These are phyloP conservation scores for Volucella inanis DNA, from an alignment of 2,888 invertebrate genomes.

Conservation along the genomic window DNA sequence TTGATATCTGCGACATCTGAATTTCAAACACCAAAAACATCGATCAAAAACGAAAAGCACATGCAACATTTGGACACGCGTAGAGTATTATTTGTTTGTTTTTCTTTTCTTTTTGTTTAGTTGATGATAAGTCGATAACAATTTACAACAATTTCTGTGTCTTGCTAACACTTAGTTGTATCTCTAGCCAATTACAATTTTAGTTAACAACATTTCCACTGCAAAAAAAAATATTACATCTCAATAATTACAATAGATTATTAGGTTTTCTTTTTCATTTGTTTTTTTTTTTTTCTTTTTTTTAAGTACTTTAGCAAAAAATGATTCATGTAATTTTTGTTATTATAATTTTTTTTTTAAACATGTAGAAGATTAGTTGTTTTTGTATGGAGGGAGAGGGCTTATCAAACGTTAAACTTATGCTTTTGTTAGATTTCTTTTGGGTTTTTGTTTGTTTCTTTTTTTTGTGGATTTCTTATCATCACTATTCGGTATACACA, in stretches of 20 bases:
- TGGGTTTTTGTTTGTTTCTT: slow-evolving; percentile 25
- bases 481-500: slow-evolving; percentile 52
- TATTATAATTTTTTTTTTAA: slow-evolving; percentile 16
- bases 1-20: slow-evolving; percentile 28
- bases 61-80: slow-evolving; percentile 42
- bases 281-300: background rate
- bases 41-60: slow-evolving; percentile 31
- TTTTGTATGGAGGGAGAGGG: slow-evolving; percentile 23
- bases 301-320: slow-evolving; percentile 16
- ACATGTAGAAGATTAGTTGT: background rate
- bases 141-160: background rate
- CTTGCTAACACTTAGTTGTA: too few species aligned
- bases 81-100: background rate
- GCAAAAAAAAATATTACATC: too few species aligned
- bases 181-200: background rate
- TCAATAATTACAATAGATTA: background rate
- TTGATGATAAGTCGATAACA: slow-evolving; percentile 1
- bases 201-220: too few species aligned
- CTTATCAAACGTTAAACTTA: slow-evolving; percentile 14
- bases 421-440: slow-evolving; percentile 38
- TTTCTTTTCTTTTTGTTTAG: background rate
- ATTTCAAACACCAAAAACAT: slow-evolving; percentile 13
- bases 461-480: slow-evolving; percentile 43
- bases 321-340: slow-evolving; percentile 25
- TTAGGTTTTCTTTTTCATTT: too few species aligned